phyloP scores from a whole-genome alignment of 2,113 vertebrate species.

The Phylloscopus trochilus region DNA sequence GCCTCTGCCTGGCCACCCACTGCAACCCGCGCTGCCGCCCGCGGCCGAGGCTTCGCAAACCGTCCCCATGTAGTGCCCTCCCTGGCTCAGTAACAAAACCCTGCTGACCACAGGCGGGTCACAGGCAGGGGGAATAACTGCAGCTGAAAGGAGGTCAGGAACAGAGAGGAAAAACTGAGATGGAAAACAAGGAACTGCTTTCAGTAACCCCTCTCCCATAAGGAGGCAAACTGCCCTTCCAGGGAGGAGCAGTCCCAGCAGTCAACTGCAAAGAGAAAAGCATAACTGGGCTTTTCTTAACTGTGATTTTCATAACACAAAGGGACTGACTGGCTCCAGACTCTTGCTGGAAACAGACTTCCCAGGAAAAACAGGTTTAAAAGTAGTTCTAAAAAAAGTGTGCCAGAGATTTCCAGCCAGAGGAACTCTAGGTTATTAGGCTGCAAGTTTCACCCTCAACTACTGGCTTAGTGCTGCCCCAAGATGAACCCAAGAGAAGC shows the following conservation, averaged over 20 bases:
- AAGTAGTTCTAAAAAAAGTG: not conserved
- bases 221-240: not conserved
- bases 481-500: not conserved
- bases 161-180: not conserved
- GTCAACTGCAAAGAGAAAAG: not conserved
- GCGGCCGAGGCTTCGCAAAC: not conserved
- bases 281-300: not conserved
- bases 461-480: not conserved
- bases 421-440: not conserved
- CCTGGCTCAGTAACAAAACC: not conserved
- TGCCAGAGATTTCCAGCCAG: not conserved
- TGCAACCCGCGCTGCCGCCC: not conserved
- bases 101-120: not conserved
- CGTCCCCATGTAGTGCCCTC: not conserved
- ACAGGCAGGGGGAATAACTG: not conserved
- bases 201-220: not conserved
- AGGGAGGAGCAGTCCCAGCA: not conserved
- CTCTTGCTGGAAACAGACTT: not conserved
- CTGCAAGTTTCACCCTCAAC: not conserved
- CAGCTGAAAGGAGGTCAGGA: not conserved
- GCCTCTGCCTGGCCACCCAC: not conserved
- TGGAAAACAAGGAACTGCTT: constrained; percentile 13
- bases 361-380: not conserved
- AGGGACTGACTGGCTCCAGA: not conserved
- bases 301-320: not conserved